A percentile compares a stretch with the other conserved stretches of the same genome.
Evolutionary conservation across 1,140 invertebrate genomes (phyloP).

Genomic region (Leptopilina boulardi): DNA sequence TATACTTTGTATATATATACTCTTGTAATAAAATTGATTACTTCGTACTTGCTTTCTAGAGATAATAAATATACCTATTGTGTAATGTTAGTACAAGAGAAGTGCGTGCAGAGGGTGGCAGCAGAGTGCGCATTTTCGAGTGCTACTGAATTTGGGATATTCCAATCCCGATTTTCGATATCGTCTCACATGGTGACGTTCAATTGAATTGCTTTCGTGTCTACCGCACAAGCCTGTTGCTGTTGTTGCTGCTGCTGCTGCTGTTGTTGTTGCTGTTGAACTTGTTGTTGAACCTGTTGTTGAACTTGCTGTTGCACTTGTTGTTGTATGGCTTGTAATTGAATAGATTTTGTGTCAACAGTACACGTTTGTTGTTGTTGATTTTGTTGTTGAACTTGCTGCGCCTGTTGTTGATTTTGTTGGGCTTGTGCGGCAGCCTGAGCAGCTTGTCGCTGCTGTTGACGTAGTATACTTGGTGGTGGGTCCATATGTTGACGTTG

Average conservation of each 20-base stretch:
- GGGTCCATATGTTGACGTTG: conserved; percentile 88
- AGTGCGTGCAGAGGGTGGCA: conserved; percentile 75
- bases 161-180: conserved; percentile 67
- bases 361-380: conserved; percentile 57
- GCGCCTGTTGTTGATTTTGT: conserved; percentile 62
- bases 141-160: conserved; percentile 67
- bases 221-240: conserved; percentile 70
- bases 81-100: conserved; percentile 75
- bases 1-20: conserved; percentile 74
- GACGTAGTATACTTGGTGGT: conserved; percentile 76
- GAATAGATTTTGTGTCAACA: conserved; percentile 59
- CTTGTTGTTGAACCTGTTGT: conserved; percentile 64
- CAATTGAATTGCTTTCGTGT: conserved; percentile 75
- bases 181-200: conserved; percentile 75
- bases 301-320: conserved; percentile 66
- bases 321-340: conserved; percentile 57
- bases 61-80: conserved; percentile 75
- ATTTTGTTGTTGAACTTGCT: conserved; percentile 51
- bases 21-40: conserved; percentile 76
- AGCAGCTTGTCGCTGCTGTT: conserved; percentile 75
- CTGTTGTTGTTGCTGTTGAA: conserved; percentile 64
- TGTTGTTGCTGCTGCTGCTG: conserved; percentile 71
- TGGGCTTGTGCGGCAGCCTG: conserved; percentile 71
- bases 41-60: conserved; percentile 70
- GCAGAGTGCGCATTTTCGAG: conserved; percentile 68